Evolutionary conservation across 2,113 vertebrate genomes (phyloP), one percentile per base, ranked within the genome.

Genomic region (Sceloporus tristichus): DNA sequence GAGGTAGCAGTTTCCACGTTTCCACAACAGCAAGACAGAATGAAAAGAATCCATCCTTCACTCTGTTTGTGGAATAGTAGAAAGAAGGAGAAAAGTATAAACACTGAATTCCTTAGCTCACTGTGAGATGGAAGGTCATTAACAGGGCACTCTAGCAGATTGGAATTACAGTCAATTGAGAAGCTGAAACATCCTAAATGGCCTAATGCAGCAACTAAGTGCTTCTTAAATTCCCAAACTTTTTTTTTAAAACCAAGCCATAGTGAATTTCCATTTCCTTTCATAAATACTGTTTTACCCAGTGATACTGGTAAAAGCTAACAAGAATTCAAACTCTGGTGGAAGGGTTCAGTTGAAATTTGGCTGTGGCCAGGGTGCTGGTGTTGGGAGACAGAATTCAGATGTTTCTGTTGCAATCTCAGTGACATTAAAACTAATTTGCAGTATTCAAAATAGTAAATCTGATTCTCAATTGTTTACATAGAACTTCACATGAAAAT

Each of bases 141-240:
- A 97, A 95, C 97, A 97, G 97, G 96, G 96, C 97, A 97, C 97
- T 97, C 96, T 95, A 97, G 94, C 93, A 97, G 97, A 97, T 93
- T 96, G 97, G 96, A 97, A 96, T 98, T 98, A 97, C 97, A 97
- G 97, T 98, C 97, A 97, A 96, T 95, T 97, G 97, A 98, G 97
- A 97, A 8, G 71, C 74, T 96, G 97, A 97, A 97, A 97, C 96
- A 96, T 96, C 96, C 96, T 97, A 97, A 97, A 97, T 97, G 97
- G 97, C 95, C 96, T 97, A 97, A 97, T 97, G 97, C 96, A 97
- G 94, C 94, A 96, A 96, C 96, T 97, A 97, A 98, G 96, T 97
- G 97, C 97, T 97, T 98, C 97, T 98, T 98, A 97, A 97, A 97
- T 98, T 98, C 96, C 97, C 96, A 96, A 97, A 97, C 62, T 82